These are phyloP conservation scores for Trypoxylus dichotomus DNA, from an alignment of 1,140 invertebrate genomes.

Conservation along the genomic window DNA sequence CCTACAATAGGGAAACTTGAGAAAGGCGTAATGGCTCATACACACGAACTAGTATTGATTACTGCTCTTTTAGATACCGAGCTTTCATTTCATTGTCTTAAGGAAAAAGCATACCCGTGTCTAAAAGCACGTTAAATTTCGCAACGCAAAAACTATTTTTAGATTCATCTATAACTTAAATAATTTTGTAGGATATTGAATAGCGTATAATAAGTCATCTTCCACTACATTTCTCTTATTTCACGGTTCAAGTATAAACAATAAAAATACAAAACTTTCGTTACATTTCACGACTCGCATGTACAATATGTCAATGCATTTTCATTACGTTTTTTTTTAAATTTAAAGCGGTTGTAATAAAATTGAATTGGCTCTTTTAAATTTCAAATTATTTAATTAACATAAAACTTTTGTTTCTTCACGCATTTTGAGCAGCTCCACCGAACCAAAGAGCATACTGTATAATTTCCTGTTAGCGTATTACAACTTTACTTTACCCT, in stretches of 20 bases:
- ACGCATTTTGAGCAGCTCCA: neutral
- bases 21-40: neutral
- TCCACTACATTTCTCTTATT: no score
- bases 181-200: no score
- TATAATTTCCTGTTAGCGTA: neutral
- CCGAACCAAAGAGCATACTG: neutral
- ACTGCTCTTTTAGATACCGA: neutral
- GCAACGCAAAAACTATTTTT: neutral
- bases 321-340: neutral
- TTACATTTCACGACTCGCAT: neutral
- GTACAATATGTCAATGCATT: neutral
- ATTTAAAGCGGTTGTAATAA: no score
- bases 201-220: no score
- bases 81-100: neutral
- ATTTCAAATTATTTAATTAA: neutral
- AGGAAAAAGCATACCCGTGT: neutral
- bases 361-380: neutral
- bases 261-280: no score
- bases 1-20: neutral
- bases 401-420: neutral
- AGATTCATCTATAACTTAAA: no score
- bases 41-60: neutral
- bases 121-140: neutral
- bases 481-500: no score
- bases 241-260: no score